Conservation (phyloP, 2,113 vertebrate genomes). For the Actinemys pallida region DNA sequence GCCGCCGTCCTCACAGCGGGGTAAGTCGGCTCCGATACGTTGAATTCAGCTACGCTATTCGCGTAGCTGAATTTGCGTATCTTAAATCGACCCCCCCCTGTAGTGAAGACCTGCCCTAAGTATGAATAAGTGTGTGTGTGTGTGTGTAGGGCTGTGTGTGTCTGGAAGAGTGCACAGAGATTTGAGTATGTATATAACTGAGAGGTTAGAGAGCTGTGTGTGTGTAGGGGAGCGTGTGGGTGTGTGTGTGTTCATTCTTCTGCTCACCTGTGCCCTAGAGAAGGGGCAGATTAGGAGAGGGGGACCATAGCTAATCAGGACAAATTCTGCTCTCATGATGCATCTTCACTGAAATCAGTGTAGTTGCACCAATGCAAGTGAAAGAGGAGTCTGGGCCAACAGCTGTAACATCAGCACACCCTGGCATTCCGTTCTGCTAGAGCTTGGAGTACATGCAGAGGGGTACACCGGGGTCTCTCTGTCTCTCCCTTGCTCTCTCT, state of each 20-base stretch:
- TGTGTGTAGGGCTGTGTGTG: not conserved
- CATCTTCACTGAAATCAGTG: not conserved
- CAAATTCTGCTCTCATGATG: not conserved
- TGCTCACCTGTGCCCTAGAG: not conserved
- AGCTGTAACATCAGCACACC: not conserved
- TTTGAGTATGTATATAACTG: too few relatives aligned
- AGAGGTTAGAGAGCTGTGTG: not conserved
- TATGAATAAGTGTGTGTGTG: not conserved
- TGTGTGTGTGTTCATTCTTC: not conserved
- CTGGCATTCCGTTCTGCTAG: not conserved
- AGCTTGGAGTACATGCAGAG: fast-evolving
- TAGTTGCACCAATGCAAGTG: not conserved
- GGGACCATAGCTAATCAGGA: not conserved
- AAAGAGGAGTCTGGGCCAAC: not conserved
- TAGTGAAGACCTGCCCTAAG: not conserved
- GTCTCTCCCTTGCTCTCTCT: not conserved
- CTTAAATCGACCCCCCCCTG: too few relatives aligned
- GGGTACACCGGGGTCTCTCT: not conserved
- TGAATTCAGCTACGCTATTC: too few relatives aligned
- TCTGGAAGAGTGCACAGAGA: not conserved
- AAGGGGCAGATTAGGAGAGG: not conserved
- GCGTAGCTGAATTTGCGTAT: too few relatives aligned
- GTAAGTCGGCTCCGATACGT: too few relatives aligned
- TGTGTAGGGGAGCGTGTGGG: not conserved
- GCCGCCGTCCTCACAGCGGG: too few relatives aligned